phyloP scores from a whole-genome alignment of 2,888 invertebrate species.

The Megalurothrips usitatus region DNA sequence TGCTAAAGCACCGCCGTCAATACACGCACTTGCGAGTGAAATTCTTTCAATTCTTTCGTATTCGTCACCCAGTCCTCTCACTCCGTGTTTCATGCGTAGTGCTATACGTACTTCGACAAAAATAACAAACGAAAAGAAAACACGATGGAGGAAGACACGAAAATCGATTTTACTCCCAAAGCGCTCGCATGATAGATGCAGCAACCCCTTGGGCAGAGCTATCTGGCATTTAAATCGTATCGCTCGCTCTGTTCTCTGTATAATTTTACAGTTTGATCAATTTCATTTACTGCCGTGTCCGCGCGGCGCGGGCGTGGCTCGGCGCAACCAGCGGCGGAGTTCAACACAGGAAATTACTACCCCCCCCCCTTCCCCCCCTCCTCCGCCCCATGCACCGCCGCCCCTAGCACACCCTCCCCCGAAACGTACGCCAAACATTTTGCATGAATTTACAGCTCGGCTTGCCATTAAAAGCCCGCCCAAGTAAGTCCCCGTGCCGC shows the following conservation, averaged over 20 bases:
- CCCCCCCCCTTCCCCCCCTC: not conserved
- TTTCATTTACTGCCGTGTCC: not conserved
- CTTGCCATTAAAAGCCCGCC: slow-evolving; percentile 20
- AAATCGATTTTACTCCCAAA: not conserved
- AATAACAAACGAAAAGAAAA: no score
- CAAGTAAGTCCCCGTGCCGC: not conserved
- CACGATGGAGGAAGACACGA: no score
- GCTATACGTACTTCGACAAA: no score
- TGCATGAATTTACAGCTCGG: slow-evolving; percentile 20
- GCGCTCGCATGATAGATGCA: no score
- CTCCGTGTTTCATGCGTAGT: no score
- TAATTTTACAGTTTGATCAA: slow-evolving; percentile 10
- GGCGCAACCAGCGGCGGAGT: not conserved
- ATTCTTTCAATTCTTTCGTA: no score
- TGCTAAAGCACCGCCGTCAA: no score
- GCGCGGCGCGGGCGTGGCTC: not conserved
- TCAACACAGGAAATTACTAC: slow-evolving; percentile 3
- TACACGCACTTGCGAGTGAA: no score
- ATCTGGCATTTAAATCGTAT: no score
- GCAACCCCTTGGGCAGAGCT: no score
- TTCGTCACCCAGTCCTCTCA: no score
- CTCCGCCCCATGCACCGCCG: not conserved
- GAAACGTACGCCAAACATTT: slow-evolving; percentile 9
- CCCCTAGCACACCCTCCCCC: not conserved
- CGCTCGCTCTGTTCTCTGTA: not conserved